Evolutionary conservation across 2,888 invertebrate genomes (phyloP), one percentile per base, ranked within the genome.

Genomic region (Smittia aterrima): DNA sequence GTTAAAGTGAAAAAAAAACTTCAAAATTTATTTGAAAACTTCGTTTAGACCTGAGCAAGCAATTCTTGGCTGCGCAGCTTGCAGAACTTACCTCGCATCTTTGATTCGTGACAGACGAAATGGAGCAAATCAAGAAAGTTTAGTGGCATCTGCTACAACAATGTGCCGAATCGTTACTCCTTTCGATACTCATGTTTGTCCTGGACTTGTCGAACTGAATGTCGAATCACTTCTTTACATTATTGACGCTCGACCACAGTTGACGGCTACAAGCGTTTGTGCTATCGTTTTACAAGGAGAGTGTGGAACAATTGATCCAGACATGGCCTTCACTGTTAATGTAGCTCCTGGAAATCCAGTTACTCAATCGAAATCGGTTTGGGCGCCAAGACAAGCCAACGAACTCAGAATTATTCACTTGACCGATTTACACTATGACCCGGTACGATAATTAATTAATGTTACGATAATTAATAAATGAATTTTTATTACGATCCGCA

Each of bases 401-500:
- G 76, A 77, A 54, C 66, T 78, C n/a, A 74, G 38, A 24, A 79
- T 82, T 47, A 77, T 83, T 6, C 83, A 83, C 22, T 75, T 82
- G 18, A 78, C 78, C 7, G 82, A 96, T 79, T 87, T 92, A 25
- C 95, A 95, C 79, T 87, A 90, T 71, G 95, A 95, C 81, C 89
- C 90, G 0, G 79, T n/a, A n/a, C n/a, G n/a, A n/a, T n/a, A n/a
- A n/a, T n/a, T n/a, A n/a, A n/a, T 89, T 1, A 88, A 93, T 58
- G 79, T 93, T 72, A 88, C 91, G 0, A 93, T 6, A 58, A 32
- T 66, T n/a, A 66, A 32, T 66, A 32, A 1, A 1, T 27, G 6
- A 54, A 95, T 79, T 87, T 92, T 27, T 95, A 95, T 79, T 87
- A 90, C 71, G 95, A 95, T 81, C 89, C 90, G 0, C 79, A 9